A percentile compares a stretch with the other conserved stretches of the same genome.
These are phyloP conservation scores for Brachyopa scutellaris DNA, from an alignment of 2,888 invertebrate species.

Conservation along the genomic window DNA sequence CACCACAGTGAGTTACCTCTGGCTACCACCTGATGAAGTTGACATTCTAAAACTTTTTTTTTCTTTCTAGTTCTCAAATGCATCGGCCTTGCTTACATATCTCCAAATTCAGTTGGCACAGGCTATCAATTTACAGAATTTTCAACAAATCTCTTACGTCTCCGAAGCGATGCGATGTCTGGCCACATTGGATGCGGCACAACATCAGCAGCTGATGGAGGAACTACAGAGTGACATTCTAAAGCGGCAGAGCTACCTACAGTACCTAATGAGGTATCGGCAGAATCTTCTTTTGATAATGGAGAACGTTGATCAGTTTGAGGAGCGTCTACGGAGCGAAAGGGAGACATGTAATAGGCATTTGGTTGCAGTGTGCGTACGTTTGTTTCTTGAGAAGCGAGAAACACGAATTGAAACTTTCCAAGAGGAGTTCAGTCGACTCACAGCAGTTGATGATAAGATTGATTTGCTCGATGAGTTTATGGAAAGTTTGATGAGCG, in stretches of 20 bases:
- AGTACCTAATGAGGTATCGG: slow-evolving; percentile 91
- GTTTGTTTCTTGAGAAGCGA: slow-evolving; percentile 90
- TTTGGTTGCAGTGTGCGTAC: slow-evolving; percentile 88
- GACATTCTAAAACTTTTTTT: neutral
- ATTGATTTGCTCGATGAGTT: slow-evolving; percentile 93
- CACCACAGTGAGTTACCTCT: slow-evolving; percentile 82
- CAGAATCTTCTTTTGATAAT: slow-evolving; percentile 90
- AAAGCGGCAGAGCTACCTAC: slow-evolving; percentile 89
- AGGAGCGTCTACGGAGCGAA: slow-evolving; percentile 85
- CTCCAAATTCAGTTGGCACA: slow-evolving; percentile 90
- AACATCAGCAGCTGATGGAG: slow-evolving; percentile 88
- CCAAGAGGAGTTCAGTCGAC: slow-evolving; percentile 89
- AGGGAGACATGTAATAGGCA: slow-evolving; percentile 88
- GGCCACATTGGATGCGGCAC: slow-evolving; percentile 86
- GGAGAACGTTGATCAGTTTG: slow-evolving; percentile 87
- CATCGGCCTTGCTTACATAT: slow-evolving; percentile 85
- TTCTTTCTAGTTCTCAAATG: slow-evolving; percentile 76
- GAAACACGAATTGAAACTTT: slow-evolving; percentile 89
- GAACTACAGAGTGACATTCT: slow-evolving; percentile 90
- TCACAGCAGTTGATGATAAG: slow-evolving; percentile 94
- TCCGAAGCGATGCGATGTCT: slow-evolving; percentile 92
- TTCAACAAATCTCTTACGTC: slow-evolving; percentile 89
- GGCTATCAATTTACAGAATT: slow-evolving; percentile 90
- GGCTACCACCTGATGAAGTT: neutral
- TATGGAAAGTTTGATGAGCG: slow-evolving; percentile 86